A percentile compares a stretch with the other conserved stretches of the same genome.
These are phyloP conservation scores for Neodon shergylaensis DNA, from an alignment of 2,113 vertebrate species.

Conservation along the genomic window DNA sequence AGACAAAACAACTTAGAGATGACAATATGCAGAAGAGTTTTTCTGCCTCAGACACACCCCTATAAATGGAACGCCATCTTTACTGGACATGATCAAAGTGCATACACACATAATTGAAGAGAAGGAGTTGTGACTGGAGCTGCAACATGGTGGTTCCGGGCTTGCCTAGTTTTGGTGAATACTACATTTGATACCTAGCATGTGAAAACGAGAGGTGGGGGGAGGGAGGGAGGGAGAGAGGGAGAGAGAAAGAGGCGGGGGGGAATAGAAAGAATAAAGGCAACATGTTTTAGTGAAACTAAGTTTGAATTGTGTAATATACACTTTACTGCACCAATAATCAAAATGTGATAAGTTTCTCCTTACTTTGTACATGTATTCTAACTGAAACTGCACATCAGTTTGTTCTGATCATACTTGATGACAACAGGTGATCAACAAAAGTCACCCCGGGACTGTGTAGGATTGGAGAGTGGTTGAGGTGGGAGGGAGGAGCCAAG, in stretches of 20 bases:
- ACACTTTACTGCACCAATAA: not conserved
- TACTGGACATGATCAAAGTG: accelerated
- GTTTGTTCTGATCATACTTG: not conserved
- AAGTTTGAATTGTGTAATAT: not conserved
- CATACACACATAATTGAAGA: not conserved
- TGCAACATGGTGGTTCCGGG: too few species aligned
- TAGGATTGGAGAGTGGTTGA: not conserved
- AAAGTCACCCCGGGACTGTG: not conserved
- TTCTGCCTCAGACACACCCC: not conserved
- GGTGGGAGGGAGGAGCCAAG: accelerated
- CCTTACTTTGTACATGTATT: not conserved
- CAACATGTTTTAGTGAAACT: not conserved
- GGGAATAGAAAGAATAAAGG: not conserved
- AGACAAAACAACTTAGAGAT: not conserved
- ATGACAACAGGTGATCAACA: not conserved
- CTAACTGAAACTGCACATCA: not conserved
- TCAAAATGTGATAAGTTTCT: not conserved
- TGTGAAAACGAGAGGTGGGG: not conserved
- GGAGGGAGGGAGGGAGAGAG: accelerated
- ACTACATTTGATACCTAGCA: too few species aligned
- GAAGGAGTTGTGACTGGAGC: not conserved
- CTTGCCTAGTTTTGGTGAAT: not conserved
- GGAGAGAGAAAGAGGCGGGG: not conserved
- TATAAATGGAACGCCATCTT: not conserved
- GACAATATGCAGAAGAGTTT: accelerated